These are phyloP conservation scores for Oophaga sylvatica DNA, from an alignment of 2,797 vertebrate genomes.

Conservation along the genomic window DNA sequence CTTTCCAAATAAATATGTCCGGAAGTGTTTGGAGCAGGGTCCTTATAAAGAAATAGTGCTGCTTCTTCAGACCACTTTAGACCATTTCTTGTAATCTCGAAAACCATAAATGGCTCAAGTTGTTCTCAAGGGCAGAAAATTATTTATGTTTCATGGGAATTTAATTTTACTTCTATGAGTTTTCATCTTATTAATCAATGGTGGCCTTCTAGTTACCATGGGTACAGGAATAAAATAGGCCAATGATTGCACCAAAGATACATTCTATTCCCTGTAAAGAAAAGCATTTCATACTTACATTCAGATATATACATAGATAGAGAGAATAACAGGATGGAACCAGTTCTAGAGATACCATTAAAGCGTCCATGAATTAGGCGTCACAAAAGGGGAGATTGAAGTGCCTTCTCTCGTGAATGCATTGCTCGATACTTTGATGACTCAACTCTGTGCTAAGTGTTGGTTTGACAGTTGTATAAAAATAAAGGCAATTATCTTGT, in stretches of 20 bases:
- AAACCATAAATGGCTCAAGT: background rate
- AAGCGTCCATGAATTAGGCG: slow-evolving; percentile 12
- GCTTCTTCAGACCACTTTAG: no score
- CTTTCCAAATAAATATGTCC: background rate
- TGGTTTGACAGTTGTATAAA: slow-evolving; percentile 35
- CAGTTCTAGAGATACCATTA: slow-evolving; percentile 19
- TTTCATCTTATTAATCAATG: background rate
- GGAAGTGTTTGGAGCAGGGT: no score
- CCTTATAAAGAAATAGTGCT: no score
- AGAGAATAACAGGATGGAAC: background rate
- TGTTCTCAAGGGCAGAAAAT: background rate
- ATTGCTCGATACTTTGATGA: slow-evolving; percentile 22
- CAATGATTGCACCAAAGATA: background rate
- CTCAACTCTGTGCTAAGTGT: slow-evolving; percentile 36
- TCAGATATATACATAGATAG: background rate
- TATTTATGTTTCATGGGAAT: background rate
- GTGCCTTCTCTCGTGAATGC: slow-evolving; percentile 2
- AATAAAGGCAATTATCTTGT: slow-evolving; percentile 59
- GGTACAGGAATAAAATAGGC: slow-evolving; percentile 15
- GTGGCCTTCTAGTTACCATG: slow-evolving; percentile 22
- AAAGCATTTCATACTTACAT: background rate
- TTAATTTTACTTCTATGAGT: background rate
- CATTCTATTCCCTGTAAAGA: background rate
- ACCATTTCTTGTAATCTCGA: no score
- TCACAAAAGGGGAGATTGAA: slow-evolving; percentile 26